Evolutionary conservation across 2,888 invertebrate species (phyloP), one percentile per base, ranked within the genome.

Genomic region (Metalampra italica): DNA sequence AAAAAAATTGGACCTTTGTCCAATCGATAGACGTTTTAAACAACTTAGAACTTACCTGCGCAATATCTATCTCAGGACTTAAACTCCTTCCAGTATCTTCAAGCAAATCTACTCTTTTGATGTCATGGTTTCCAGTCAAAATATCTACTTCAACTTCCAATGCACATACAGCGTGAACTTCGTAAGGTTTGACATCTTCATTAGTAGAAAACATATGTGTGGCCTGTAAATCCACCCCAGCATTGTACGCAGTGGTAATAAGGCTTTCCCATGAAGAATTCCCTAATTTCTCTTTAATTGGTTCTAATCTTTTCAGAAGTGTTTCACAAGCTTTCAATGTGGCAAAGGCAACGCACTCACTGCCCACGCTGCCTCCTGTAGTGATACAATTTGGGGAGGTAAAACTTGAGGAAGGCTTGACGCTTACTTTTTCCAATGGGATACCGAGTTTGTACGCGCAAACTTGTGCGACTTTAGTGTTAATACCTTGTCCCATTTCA

Each of bases 401-500:
- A 13, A 92, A 69, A 40, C 86, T 92, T 57, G 91, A 91, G 12
- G 90, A 91, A 0, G 92, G 91, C 71, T 94, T 93, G 0, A 95
- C 90, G 37, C 84, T 86, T 5, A 96, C 84, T 75, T 90, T 84
- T 0, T 91, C 90, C 43, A 95, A 54, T 1, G 92, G 90, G 47
- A 94, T 91, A 1, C 91, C 92, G 4, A 94, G 76, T 11, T 86
- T 87, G 58, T 92, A 88, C 0, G 94, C 94, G 50, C 90, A 91
- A 0, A 93, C 91, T 82, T 93, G 93, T 7, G 91, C 90, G 0
- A 91, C 91, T 91, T 93, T 79, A 3, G 94, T 94, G 54, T 94
- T 80, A 38, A 94, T 86, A 0, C 95, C 95, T 82, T 95, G 95
- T 0, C 95, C 95, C 70, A 92, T 88, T 78, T 93, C 93, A 30